Base-by-base conservation (phyloP, 2,113 vertebrate genomes). In the Alexandromys fortis region DNA sequence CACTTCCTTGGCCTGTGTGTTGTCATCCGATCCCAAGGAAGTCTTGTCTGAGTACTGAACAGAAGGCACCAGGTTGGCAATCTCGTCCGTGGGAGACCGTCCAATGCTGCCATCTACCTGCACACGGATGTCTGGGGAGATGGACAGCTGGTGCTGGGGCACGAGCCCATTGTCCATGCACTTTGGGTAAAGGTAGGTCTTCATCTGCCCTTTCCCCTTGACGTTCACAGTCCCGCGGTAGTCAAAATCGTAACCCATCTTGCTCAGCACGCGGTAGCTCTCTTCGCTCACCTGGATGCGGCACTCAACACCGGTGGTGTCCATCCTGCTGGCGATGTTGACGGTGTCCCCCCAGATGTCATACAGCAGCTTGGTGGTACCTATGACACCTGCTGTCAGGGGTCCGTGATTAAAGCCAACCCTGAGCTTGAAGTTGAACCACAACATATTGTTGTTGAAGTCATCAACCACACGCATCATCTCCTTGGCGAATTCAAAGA, bases 271-370 rank as follows among this genome's bases (percentile, higher is more conserved):
- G 0, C 98, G 98, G 93, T 99, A 99, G 98, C 99, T 99, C 97
- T 99, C 99, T 96, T 99, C 99, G 42, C 99, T 99, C 98, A 99
- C 99, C 98, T 99, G 99, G 91, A 99, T 99, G 42, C 99, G 99
- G 95, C 99, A 99, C 98, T 99, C 99, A 4, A 99, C 99, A 1
- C 99, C 99, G 0, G 99, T 99, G 95, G 99, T 99, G 98, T 99
- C 99, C 99, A 99, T 99, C 70, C 99, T 99, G 98, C 99, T 99
- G 38, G 99, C 99, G 1, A 99, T 99, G 98, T 99, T 99, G 95
- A 99, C 99, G 0, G 99, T 99, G 98, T 99, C 99, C 0, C 99
- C 99, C 99, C 99, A 99, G 79, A 99, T 99, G 98, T 99, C 99
- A 0, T 99, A 99, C 12, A 99, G 96, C 96, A 99, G 98, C 98